phyloP scores from a whole-genome alignment of 2,888 invertebrate species.

The Sphecodes monilicornis region DNA sequence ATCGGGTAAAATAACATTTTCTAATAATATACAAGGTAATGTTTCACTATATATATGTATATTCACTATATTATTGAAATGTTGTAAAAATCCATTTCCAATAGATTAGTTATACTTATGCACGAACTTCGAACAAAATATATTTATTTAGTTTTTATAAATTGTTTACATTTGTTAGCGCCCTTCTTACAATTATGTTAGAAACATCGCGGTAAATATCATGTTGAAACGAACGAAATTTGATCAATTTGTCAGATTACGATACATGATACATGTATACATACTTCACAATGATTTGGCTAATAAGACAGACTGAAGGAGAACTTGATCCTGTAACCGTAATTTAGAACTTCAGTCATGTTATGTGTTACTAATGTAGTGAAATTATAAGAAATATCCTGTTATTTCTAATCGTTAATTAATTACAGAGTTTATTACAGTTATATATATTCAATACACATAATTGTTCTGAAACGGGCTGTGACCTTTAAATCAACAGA shows the following conservation, averaged over 20 bases:
- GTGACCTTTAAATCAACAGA: slow-evolving; percentile 15
- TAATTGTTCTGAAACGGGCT: neutral
- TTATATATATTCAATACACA: slow-evolving; percentile 9
- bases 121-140: neutral
- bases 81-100: neutral
- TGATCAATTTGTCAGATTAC: neutral
- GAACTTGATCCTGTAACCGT: neutral
- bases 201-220: neutral
- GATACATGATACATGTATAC: neutral
- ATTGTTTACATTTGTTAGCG: neutral
- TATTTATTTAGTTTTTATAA: neutral
- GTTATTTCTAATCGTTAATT: slow-evolving; percentile 39
- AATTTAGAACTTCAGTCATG: neutral
- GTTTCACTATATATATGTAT: neutral
- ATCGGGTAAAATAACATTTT: neutral
- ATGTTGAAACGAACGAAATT: neutral
- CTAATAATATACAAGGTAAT: neutral
- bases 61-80: neutral
- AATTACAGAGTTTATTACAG: slow-evolving; percentile 40
- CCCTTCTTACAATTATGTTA: neutral
- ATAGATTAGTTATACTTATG: neutral
- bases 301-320: neutral
- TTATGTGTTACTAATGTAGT: neutral
- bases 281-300: neutral
- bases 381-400: slow-evolving; percentile 25